Evolutionary conservation across 2,113 vertebrate genomes (phyloP).

Genomic region (Acinonyx jubatus): DNA sequence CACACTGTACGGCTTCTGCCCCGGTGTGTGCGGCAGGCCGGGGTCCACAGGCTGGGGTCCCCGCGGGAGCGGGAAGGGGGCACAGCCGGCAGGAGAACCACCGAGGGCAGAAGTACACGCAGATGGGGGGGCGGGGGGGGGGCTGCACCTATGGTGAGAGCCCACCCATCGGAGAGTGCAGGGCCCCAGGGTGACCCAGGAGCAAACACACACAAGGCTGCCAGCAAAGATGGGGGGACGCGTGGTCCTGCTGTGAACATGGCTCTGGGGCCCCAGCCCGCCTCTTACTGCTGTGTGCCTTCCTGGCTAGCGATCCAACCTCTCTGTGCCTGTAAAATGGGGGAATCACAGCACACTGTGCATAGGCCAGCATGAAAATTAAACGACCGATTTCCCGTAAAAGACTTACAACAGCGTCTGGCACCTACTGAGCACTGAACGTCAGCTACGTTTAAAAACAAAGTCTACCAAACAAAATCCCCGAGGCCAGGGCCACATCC

Average conservation of each 20-base stretch:
- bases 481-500: too few relatives aligned
- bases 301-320: neutral
- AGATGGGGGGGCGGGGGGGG: rapidly evolving
- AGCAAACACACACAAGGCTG: too few relatives aligned
- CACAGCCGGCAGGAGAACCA: neutral
- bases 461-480: neutral
- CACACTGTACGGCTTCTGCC: rapidly evolving
- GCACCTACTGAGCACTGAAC: neutral
- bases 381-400: neutral
- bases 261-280: neutral
- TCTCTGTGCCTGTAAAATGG: neutral
- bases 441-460: neutral
- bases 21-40: neutral
- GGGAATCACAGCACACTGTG: neutral
- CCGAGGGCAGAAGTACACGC: neutral
- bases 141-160: neutral
- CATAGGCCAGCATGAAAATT: too few relatives aligned
- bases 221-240: neutral
- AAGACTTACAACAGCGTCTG: neutral
- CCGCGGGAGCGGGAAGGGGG: neutral
- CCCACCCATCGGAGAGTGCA: neutral
- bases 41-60: neutral
- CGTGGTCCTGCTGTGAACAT: neutral
- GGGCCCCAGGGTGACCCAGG: neutral
- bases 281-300: neutral